These are phyloP conservation scores for Leptinotarsa juncta DNA, from an alignment of 2,888 invertebrate species.

Conservation along the genomic window DNA sequence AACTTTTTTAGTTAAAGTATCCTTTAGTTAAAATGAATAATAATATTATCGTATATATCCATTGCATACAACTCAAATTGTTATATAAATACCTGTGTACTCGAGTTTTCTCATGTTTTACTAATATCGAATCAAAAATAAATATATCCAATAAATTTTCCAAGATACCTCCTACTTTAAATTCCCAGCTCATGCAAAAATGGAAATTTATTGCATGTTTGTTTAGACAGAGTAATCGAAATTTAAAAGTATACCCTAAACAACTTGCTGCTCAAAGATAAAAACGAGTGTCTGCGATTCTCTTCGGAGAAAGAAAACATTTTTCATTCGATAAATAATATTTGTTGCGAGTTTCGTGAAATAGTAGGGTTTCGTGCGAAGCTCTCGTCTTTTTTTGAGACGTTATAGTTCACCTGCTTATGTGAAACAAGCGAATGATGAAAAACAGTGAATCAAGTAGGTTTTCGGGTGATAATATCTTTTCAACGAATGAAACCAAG, in stretches of 20 bases:
- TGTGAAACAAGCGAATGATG: too few species aligned
- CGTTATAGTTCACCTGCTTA: too few species aligned
- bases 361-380: neutral
- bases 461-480: too few species aligned
- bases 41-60: too few species aligned
- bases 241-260: neutral
- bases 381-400: neutral
- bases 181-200: neutral
- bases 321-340: neutral
- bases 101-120: too few species aligned
- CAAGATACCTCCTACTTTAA: neutral
- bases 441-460: too few species aligned
- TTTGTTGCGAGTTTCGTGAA: neutral
- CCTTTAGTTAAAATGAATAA: too few species aligned
- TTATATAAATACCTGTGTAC: too few species aligned
- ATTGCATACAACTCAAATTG: too few species aligned
- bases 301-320: neutral
- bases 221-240: slow-evolving; percentile 1
- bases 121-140: neutral
- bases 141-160: neutral
- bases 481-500: too few species aligned
- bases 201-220: neutral
- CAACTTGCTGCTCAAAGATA: neutral
- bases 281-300: neutral
- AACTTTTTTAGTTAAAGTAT: too few species aligned